These are phyloP conservation scores for Cecropterus lyciades DNA, from an alignment of 1,140 invertebrate genomes.

Conservation along the genomic window DNA sequence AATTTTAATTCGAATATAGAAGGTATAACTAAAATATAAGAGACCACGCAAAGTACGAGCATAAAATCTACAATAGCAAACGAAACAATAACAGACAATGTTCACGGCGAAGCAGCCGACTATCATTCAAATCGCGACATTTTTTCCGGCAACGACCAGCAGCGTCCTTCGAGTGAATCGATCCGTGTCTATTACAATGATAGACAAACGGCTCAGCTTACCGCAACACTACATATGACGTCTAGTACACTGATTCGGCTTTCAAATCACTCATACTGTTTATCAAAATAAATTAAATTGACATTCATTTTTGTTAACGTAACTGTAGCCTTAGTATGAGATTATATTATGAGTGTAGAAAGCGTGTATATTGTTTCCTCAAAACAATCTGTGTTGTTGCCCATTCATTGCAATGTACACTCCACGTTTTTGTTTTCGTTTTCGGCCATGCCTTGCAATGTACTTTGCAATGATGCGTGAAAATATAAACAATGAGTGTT, in stretches of 20 bases:
- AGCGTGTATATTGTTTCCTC: too few species aligned
- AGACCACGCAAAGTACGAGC: neutral
- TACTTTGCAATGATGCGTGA: too few species aligned
- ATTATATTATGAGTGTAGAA: too few species aligned
- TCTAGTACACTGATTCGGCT: neutral
- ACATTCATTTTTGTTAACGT: neutral
- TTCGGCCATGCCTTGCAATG: too few species aligned
- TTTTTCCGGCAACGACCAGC: conserved; percentile 18
- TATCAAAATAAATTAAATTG: neutral
- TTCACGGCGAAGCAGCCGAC: neutral
- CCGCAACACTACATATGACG: neutral
- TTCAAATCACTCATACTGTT: neutral
- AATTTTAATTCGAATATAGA: too few species aligned
- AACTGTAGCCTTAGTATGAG: too few species aligned
- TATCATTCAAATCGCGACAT: conserved; percentile 32
- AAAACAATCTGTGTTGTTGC: too few species aligned
- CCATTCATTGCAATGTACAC: too few species aligned
- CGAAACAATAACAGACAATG: conserved; percentile 12
- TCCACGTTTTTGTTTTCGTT: too few species aligned
- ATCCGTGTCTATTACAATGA: conserved; percentile 35
- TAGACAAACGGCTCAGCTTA: conserved; percentile 20
- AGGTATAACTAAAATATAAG: neutral
- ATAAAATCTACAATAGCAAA: neutral
- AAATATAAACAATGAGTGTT: too few species aligned
- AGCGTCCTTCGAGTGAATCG: conserved; percentile 36